Evolutionary conservation across 2,113 vertebrate genomes (phyloP).

Genomic region (Corapipo altera): DNA sequence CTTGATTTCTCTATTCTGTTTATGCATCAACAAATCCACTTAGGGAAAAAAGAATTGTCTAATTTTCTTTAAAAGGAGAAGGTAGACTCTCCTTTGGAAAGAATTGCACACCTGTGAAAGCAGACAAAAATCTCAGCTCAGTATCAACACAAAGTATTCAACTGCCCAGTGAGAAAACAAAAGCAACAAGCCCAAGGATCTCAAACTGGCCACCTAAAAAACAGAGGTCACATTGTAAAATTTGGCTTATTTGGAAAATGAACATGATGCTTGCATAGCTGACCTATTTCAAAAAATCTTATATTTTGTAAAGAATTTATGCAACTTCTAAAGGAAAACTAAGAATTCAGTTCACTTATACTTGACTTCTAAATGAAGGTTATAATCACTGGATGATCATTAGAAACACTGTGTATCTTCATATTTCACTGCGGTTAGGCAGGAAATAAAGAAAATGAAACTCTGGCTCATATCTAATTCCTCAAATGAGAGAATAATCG

Average conservation of each 20-base stretch:
- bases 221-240: not conserved
- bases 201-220: not conserved
- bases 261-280: not conserved
- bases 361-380: not conserved
- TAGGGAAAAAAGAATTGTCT: not conserved
- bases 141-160: not conserved
- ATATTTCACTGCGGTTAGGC: not conserved
- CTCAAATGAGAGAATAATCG: not conserved
- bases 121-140: not conserved
- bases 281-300: not conserved
- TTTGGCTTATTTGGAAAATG: not conserved
- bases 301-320: not conserved
- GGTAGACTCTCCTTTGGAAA: not conserved
- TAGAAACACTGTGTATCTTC: not conserved
- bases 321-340: not conserved
- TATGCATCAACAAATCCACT: not conserved
- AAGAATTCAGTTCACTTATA: not conserved
- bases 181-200: not conserved
- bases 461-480: not conserved
- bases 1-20: not conserved
- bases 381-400: not conserved
- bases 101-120: not conserved
- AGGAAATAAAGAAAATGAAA: not conserved
- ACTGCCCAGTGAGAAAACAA: not conserved
- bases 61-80: not conserved